A percentile compares a stretch with the other conserved stretches of the same genome.
phyloP scores from a whole-genome alignment of 2,888 invertebrate species.

The Pristionchus maxplancki region DNA sequence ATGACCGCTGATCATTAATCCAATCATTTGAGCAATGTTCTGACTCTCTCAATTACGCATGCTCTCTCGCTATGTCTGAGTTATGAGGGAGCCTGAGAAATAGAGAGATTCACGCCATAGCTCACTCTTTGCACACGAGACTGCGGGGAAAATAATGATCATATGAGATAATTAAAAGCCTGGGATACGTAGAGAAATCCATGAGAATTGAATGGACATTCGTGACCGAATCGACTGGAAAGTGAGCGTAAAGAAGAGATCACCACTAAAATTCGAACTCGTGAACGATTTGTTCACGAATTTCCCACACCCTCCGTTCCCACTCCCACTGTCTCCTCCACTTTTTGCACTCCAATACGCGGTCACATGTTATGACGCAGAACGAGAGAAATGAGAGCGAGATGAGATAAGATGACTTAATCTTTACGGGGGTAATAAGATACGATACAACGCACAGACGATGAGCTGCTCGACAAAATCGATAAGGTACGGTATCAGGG shows the following conservation, averaged over 20 bases:
- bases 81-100: too few relatives aligned
- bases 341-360: not conserved
- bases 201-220: not conserved
- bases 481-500: not conserved
- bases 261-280: not conserved
- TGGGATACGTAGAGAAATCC: not conserved
- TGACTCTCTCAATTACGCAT: too few relatives aligned
- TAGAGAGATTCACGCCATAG: too few relatives aligned
- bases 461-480: not conserved
- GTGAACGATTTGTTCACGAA: not conserved
- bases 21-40: too few relatives aligned
- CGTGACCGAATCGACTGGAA: not conserved
- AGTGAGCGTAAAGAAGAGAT: not conserved
- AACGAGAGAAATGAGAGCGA: not conserved
- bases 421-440: not conserved
- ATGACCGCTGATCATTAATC: not conserved
- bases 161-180: not conserved
- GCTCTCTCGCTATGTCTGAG: too few relatives aligned
- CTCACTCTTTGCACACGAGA: not conserved
- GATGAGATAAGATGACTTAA: not conserved
- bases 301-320: not conserved
- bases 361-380: not conserved
- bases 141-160: not conserved
- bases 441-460: not conserved
- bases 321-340: not conserved